A percentile compares a stretch with the other conserved stretches of the same genome.
phyloP scores from a whole-genome alignment of 2,113 vertebrate genomes.

The Coracopsis vasa region DNA sequence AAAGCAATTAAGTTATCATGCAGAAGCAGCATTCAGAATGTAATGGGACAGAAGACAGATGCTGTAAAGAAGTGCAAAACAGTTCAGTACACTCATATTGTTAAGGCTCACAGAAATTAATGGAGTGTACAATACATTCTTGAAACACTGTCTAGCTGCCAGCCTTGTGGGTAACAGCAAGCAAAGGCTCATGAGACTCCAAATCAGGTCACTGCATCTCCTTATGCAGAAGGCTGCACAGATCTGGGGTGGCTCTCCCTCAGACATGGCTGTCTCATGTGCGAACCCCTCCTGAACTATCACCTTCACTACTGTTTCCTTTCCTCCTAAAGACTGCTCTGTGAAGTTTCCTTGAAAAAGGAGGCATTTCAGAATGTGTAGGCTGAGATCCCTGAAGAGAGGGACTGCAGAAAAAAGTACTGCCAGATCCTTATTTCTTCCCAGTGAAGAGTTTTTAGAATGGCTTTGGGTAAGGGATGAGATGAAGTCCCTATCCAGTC shows the following conservation, averaged over 20 bases:
- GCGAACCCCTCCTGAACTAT: background rate
- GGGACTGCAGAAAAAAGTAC: background rate
- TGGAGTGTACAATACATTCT: background rate
- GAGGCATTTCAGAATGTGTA: background rate
- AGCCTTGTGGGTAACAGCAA: background rate
- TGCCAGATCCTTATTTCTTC: background rate
- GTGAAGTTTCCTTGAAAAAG: fast-evolving
- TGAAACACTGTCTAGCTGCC: background rate
- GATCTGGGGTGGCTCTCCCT: background rate
- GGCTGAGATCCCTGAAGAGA: background rate
- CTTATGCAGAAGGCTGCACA: background rate
- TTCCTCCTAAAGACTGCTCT: background rate
- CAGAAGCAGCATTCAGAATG: background rate
- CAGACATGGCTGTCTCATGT: fast-evolving
- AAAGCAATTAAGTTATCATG: background rate
- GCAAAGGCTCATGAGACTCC: background rate
- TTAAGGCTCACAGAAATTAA: background rate
- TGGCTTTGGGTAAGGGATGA: too few species aligned
- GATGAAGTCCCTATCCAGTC: background rate
- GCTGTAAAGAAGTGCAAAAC: background rate
- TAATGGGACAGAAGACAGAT: background rate
- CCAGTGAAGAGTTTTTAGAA: fast-evolving
- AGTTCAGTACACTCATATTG: background rate
- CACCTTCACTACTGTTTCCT: background rate
- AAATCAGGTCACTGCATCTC: background rate